Conservation (phyloP, 2,888 invertebrate genomes). For the Odontothrips loti region DNA sequence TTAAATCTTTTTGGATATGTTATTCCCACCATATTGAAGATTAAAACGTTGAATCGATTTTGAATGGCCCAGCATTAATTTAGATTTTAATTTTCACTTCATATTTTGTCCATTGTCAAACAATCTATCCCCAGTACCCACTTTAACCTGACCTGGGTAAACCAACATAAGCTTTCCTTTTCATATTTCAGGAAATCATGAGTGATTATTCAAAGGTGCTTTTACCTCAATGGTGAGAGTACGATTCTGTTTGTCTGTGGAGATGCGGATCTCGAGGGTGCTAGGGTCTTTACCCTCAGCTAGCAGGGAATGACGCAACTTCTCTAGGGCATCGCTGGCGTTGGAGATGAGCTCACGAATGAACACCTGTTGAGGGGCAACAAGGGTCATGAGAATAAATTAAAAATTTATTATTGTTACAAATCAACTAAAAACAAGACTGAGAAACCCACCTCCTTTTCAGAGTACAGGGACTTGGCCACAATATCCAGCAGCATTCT, state of each 20-base stretch:
- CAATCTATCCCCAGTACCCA: too few relatives aligned
- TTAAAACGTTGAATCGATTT: too few relatives aligned
- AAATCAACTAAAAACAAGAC: conserved; percentile 21
- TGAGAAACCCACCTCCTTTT: conserved; percentile 71
- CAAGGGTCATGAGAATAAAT: conserved; percentile 28
- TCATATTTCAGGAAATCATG: too few relatives aligned
- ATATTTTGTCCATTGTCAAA: too few relatives aligned
- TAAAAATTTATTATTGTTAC: not conserved
- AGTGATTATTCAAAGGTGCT: conserved; percentile 8
- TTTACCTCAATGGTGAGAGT: conserved; percentile 79
- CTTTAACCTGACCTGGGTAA: too few relatives aligned
- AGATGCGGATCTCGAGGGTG: conserved; percentile 79
- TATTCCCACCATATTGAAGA: too few relatives aligned
- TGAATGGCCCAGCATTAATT: too few relatives aligned
- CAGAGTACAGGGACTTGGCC: conserved; percentile 93
- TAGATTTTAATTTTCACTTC: too few relatives aligned
- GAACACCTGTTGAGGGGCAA: conserved; percentile 66
- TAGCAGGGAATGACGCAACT: conserved; percentile 75
- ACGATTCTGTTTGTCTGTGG: conserved; percentile 79
- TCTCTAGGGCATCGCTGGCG: conserved; percentile 95
- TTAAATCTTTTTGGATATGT: too few relatives aligned
- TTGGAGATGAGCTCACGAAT: conserved; percentile 94
- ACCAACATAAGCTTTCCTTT: too few relatives aligned
- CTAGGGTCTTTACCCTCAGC: conserved; percentile 51
- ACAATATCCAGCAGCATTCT: conserved; percentile 93